A percentile compares a stretch with the other conserved stretches of the same genome.
phyloP scores from a whole-genome alignment of 2,888 invertebrate genomes.

The Yponomeuta evonymella region DNA sequence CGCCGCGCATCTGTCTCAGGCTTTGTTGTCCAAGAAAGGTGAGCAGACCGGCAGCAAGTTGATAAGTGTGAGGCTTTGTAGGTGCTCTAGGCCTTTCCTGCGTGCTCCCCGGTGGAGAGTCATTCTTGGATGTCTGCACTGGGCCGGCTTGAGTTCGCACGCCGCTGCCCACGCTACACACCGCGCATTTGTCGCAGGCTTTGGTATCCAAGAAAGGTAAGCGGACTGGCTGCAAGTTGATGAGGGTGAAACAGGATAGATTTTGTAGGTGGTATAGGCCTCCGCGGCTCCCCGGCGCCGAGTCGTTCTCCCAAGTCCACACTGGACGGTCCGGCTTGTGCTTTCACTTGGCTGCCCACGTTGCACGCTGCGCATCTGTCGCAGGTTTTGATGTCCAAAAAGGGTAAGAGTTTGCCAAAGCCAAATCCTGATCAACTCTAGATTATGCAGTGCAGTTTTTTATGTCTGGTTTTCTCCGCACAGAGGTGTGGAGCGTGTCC shows the following conservation, averaged over 20 bases:
- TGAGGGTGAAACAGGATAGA: too few species aligned
- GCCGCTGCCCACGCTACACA: constrained; percentile 47
- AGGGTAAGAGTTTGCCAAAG: constrained; percentile 48
- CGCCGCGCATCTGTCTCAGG: constrained; percentile 47
- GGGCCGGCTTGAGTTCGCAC: constrained; percentile 92
- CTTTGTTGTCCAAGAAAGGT: constrained; percentile 57
- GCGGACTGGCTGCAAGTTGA: constrained; percentile 27
- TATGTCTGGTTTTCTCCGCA: not conserved
- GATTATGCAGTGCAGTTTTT: too few species aligned
- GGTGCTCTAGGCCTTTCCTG: constrained; percentile 59
- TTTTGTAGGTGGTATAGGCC: constrained; percentile 24
- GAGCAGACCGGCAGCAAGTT: constrained; percentile 33
- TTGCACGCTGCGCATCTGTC: constrained; percentile 48
- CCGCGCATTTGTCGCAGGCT: constrained; percentile 49
- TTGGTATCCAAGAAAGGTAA: constrained; percentile 59
- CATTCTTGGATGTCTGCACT: constrained; percentile 84
- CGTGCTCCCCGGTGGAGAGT: constrained; percentile 82
- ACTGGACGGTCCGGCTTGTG: constrained; percentile 89
- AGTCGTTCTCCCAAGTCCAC: constrained; percentile 84
- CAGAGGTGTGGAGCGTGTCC: constrained; percentile 59
- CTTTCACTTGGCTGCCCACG: constrained; percentile 73
- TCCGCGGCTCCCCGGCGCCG: constrained; percentile 81
- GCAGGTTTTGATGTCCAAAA: constrained; percentile 47
- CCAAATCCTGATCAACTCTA: too few species aligned
- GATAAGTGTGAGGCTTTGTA: too few species aligned